Conservation (phyloP, 2,113 vertebrate genomes). For the Halichoeres trimaculatus region DNA sequence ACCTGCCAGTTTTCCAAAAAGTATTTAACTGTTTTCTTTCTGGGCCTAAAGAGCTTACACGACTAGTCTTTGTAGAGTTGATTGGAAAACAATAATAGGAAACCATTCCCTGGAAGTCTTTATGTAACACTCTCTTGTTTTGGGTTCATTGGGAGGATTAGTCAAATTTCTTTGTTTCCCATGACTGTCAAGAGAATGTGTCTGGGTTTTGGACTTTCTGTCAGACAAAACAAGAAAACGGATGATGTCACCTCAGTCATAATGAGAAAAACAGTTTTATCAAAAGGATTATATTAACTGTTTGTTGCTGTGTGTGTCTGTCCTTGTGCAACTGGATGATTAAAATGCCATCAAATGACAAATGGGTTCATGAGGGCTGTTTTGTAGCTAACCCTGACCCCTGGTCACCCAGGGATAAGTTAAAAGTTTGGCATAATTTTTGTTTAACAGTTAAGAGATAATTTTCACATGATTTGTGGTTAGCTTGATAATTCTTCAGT, state of each 20-base stretch:
- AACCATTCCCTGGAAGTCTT: background rate
- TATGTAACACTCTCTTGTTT: background rate
- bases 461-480: too few species aligned
- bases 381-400: conserved; percentile 6
- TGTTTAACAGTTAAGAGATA: too few species aligned
- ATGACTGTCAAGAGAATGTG: background rate
- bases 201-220: background rate
- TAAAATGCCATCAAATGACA: background rate
- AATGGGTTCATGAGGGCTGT: background rate
- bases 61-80: background rate
- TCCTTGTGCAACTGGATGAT: background rate
- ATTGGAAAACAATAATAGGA: background rate
- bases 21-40: background rate
- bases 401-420: background rate
- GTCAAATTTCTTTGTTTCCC: background rate
- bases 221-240: background rate
- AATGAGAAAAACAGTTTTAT: background rate
- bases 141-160: background rate
- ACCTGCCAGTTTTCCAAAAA: conserved; percentile 1
- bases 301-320: too few species aligned
- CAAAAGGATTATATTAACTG: background rate
- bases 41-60: background rate
- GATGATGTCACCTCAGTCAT: too few species aligned
- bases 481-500: too few species aligned
- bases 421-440: background rate